These are phyloP conservation scores for Nephrotoma appendiculata DNA, from an alignment of 2,888 invertebrate genomes.

Conservation along the genomic window DNA sequence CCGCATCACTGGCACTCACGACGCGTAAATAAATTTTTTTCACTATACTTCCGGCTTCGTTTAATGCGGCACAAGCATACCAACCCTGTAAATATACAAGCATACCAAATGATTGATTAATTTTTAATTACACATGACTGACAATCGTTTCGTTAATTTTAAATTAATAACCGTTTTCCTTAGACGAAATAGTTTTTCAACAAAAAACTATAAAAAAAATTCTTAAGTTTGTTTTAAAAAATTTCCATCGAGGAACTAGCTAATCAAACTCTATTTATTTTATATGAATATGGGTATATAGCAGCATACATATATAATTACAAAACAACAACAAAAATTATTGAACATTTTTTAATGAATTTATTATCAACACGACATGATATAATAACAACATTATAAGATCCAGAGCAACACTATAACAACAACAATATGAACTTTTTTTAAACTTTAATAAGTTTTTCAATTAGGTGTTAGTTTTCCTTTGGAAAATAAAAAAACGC, in stretches of 20 bases:
- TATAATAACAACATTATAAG: background rate
- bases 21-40: slow-evolving; percentile 19
- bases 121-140: background rate
- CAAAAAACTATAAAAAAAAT: background rate
- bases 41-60: slow-evolving; percentile 19
- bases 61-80: slow-evolving; percentile 20
- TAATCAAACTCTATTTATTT: background rate
- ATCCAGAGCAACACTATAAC: background rate
- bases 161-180: background rate
- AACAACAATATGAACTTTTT: background rate
- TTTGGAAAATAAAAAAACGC: background rate
- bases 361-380: background rate
- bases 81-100: slow-evolving; percentile 15
- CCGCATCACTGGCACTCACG: slow-evolving; percentile 12
- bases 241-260: background rate
- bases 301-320: background rate
- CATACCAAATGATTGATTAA: background rate
- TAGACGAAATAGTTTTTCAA: background rate
- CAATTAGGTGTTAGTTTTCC: background rate
- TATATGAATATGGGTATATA: background rate
- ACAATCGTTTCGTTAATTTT: background rate
- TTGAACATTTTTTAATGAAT: background rate
- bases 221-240: background rate
- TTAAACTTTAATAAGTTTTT: background rate
- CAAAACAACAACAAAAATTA: background rate